Conservation (phyloP, 2,113 vertebrate species). For the Poeciliopsis prolifica region DNA sequence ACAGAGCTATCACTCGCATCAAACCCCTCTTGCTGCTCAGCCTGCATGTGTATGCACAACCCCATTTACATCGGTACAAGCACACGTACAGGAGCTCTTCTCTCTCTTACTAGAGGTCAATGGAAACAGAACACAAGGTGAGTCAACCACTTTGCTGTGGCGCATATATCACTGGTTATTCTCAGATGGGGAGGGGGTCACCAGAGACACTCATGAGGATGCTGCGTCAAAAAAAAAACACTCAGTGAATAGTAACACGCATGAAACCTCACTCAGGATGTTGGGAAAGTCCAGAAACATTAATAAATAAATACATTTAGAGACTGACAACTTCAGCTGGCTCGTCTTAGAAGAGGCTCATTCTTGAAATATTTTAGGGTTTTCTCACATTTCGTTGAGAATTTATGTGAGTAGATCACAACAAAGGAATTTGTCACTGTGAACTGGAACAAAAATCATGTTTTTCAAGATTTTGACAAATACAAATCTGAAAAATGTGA, state of each 20-base stretch:
- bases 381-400: too few relatives aligned
- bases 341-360: too few relatives aligned
- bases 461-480: neutral
- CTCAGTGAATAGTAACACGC: slow-evolving; percentile 25
- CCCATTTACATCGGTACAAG: slow-evolving; percentile 4
- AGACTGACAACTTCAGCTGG: neutral
- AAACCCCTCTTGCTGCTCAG: slow-evolving; percentile 1
- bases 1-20: slow-evolving; percentile 9
- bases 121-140: slow-evolving; percentile 68
- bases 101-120: slow-evolving; percentile 57
- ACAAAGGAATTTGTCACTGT: too few relatives aligned
- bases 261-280: neutral
- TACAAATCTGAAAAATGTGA: neutral
- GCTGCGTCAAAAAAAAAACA: slow-evolving; percentile 33
- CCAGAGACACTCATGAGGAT: slow-evolving; percentile 40
- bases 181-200: slow-evolving; percentile 40
- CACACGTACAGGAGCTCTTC: slow-evolving; percentile 14
- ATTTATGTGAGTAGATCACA: too few relatives aligned
- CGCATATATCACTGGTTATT: slow-evolving; percentile 62
- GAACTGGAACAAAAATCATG: too few relatives aligned
- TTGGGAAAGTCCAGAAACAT: neutral
- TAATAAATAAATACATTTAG: neutral
- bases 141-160: slow-evolving; percentile 62
- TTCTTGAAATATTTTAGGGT: too few relatives aligned
- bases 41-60: slow-evolving; percentile 8